phyloP scores from a whole-genome alignment of 2,888 invertebrate genomes.

The Asteroscopus sphinx region DNA sequence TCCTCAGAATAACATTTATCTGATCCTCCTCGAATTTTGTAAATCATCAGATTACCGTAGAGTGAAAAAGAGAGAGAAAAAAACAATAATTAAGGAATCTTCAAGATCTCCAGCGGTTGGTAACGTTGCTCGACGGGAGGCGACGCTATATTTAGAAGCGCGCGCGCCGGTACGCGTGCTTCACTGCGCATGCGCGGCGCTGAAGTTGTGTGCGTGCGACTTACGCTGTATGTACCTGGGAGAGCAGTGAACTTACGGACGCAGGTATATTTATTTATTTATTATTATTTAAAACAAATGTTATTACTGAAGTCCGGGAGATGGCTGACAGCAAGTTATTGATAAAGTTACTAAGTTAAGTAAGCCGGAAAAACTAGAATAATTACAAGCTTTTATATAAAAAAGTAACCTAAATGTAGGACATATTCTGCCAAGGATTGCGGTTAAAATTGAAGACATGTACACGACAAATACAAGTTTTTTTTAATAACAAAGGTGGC shows the following conservation, averaged over 20 bases:
- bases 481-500: too few relatives aligned
- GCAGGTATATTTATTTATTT: slow-evolving; percentile 48
- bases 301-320: background rate
- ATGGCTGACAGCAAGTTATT: too few relatives aligned
- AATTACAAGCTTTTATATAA: too few relatives aligned
- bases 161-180: slow-evolving; percentile 81
- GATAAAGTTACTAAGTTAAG: too few relatives aligned
- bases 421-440: too few relatives aligned
- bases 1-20: slow-evolving; percentile 15
- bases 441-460: too few relatives aligned
- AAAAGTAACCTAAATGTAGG: too few relatives aligned
- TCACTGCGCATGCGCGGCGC: slow-evolving; percentile 66
- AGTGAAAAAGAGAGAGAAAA: slow-evolving; percentile 41
- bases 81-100: slow-evolving; percentile 78
- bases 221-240: slow-evolving; percentile 57
- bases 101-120: slow-evolving; percentile 81
- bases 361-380: too few relatives aligned
- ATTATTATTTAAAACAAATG: background rate
- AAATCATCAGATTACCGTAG: slow-evolving; percentile 56
- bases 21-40: slow-evolving; percentile 21
- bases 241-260: slow-evolving; percentile 57
- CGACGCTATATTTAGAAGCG: slow-evolving; percentile 83
- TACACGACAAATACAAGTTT: too few relatives aligned
- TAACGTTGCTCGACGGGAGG: slow-evolving; percentile 81
- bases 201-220: slow-evolving; percentile 46